phyloP scores from a whole-genome alignment of 2,888 invertebrate species.

The Masnerella sp. region DNA sequence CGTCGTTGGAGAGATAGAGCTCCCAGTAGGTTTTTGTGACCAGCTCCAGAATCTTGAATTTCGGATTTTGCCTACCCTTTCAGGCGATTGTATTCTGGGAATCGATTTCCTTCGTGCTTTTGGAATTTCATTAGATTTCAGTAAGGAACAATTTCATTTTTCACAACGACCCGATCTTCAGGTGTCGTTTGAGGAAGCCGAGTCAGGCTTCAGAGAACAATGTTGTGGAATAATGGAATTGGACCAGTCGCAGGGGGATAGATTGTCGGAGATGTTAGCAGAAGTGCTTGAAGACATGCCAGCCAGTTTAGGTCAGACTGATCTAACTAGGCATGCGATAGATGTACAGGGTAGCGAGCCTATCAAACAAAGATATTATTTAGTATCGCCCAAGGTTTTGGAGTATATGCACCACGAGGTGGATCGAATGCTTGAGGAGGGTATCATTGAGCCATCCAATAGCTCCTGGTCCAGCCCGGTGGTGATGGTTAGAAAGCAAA shows the following conservation, averaged over 20 bases:
- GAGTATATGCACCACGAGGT: neutral
- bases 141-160: neutral
- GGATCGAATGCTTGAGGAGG: conserved; percentile 20
- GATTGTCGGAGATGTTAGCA: too few species aligned
- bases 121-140: neutral
- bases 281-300: too few species aligned
- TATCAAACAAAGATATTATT: conserved; percentile 2
- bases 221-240: neutral
- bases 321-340: neutral
- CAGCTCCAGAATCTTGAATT: neutral
- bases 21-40: neutral
- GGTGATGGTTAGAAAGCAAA: conserved; percentile 64
- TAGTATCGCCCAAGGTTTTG: neutral
- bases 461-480: conserved; percentile 64
- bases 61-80: neutral
- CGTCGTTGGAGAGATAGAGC: neutral
- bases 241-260: neutral
- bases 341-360: neutral
- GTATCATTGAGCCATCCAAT: conserved; percentile 65
- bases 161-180: neutral
- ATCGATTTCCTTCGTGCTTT: conserved; percentile 1
- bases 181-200: neutral
- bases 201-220: neutral
- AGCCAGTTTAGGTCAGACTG: neutral
- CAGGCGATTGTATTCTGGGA: conserved; percentile 4